Evolutionary conservation across 2,888 invertebrate species (phyloP).

Genomic region (Melitaea athalia): DNA sequence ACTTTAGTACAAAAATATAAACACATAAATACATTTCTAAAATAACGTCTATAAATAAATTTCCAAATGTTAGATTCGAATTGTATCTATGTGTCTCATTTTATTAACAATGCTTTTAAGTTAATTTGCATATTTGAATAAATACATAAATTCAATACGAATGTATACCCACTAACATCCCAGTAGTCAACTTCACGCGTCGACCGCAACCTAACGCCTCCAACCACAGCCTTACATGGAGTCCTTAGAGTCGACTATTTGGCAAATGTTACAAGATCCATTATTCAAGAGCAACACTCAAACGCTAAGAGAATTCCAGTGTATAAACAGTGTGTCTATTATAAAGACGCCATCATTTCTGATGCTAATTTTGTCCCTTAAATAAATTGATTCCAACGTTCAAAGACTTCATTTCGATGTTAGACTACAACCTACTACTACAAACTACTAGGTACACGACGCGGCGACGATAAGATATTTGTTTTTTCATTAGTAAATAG

Average conservation of each 20-base stretch:
- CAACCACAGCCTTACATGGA: conserved; percentile 34
- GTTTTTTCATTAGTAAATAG: too few relatives aligned
- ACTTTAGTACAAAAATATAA: too few relatives aligned
- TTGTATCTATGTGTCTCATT: neutral
- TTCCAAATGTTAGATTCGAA: neutral
- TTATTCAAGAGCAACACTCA: conserved; percentile 67
- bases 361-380: conserved; percentile 64
- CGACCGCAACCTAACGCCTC: conserved; percentile 34
- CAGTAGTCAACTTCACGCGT: conserved; percentile 33
- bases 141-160: conserved; percentile 16
- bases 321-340: conserved; percentile 60
- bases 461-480: too few relatives aligned
- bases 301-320: conserved; percentile 49
- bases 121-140: neutral
- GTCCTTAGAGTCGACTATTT: conserved; percentile 34
- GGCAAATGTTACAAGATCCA: conserved; percentile 49
- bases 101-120: neutral
- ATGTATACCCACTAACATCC: conserved; percentile 29
- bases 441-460: too few relatives aligned
- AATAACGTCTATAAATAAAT: neutral
- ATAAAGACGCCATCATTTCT: conserved; percentile 58
- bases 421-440: too few relatives aligned
- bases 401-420: conserved; percentile 1
- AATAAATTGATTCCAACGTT: conserved; percentile 59
- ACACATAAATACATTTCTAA: too few relatives aligned